Evolutionary conservation across 2,888 invertebrate genomes (phyloP), one percentile per base, ranked within the genome.

Genomic region (Dasypogon diadema): DNA sequence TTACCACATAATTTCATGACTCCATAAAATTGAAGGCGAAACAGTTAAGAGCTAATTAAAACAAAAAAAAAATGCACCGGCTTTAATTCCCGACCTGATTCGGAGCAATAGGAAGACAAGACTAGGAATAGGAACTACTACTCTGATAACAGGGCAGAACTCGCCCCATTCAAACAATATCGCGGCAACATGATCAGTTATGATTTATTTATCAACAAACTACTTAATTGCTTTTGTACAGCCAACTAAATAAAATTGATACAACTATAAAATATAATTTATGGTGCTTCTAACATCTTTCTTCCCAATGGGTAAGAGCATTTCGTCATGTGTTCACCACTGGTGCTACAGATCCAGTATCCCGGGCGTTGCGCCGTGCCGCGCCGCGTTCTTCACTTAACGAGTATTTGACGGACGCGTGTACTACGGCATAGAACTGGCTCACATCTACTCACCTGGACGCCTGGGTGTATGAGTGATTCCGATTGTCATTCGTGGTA

Each of bases 161-260:
- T 5, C 18, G 51, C 51, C 18, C 51, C 6, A 1, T 51, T 51
- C 14, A 30, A 65, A 42, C 58, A 26, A 30, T 65, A 65, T 74
- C 74, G 58, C 63, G 58, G 54, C 21, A 74, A 58, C 74, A 68
- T 63, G 76, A 76, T 76, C 74, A 76, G 42, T 68, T 76, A 74
- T 76, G 76, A 76, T 76, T 76, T 76, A 77, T 77, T 42, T 26
- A 77, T 77, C 72, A 54, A 70, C 74, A 75, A 75, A 70, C 77
- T 74, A 75, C 60, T 70, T 75, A 77, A 77, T 77, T 77, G 77
- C 77, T 74, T 74, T 77, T 70, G 68, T 77, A 65, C 74, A 77
- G 34, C 42, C 58, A 58, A 46, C 65, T 70, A 65, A 68, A 75
- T 63, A 76, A 68, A 68, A 60, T 70, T 63, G 72, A 75, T 77